Evolutionary conservation across 1,140 invertebrate genomes (phyloP).

Genomic region (Drosophila sp.): DNA sequence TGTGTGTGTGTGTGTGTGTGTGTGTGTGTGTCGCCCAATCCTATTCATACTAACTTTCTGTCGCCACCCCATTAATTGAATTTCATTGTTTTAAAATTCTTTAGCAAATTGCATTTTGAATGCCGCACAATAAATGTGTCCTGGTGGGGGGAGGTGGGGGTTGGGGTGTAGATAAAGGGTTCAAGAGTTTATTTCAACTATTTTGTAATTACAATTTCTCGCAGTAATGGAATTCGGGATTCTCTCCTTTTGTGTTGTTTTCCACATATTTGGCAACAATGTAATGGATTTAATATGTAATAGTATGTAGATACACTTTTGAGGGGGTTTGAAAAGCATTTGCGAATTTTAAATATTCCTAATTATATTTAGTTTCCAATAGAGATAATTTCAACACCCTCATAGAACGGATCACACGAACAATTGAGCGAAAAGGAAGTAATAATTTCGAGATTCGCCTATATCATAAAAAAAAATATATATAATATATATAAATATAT

Average conservation of each 20-base stretch:
- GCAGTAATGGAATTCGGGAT: slow-evolving; percentile 36
- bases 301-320: no score
- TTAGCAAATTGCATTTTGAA: slow-evolving; percentile 65
- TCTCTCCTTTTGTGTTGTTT: not conserved
- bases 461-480: no score
- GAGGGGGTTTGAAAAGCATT: no score
- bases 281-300: not conserved
- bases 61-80: slow-evolving; percentile 48
- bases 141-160: not conserved
- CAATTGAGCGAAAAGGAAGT: no score
- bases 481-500: no score
- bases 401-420: no score
- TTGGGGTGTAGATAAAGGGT: not conserved
- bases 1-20: no score
- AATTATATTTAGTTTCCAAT: no score
- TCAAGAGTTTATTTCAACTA: slow-evolving; percentile 28
- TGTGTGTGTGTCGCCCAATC: not conserved
- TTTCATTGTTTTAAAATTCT: slow-evolving; percentile 65
- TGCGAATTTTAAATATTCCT: no score
- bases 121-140: slow-evolving; percentile 24
- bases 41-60: not conserved
- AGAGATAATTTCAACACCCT: no score
- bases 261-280: not conserved
- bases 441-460: no score
- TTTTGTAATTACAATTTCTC: slow-evolving; percentile 66